Percentiles rank a stretch among this genome's conserved stretches.
Conservation (phyloP, 2,113 vertebrate species). For the Callipepla californica region DNA sequence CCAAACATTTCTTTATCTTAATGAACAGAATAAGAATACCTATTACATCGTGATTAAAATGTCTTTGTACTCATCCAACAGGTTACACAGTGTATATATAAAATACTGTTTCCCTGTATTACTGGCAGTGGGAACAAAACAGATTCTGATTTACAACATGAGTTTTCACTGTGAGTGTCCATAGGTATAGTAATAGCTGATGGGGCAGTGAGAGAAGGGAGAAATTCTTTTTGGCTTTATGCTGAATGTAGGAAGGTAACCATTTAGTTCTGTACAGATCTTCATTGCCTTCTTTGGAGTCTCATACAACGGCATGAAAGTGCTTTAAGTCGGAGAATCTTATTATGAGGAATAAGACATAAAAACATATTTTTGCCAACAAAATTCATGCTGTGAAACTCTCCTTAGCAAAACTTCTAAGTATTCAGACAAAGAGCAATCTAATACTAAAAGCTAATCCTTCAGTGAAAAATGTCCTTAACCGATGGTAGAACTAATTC, state of each 20-base stretch:
- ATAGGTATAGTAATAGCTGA: neutral
- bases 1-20: constrained; percentile 80
- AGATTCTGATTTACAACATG: constrained; percentile 36
- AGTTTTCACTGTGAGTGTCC: constrained; percentile 2
- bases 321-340: neutral
- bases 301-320: neutral
- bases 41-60: constrained; percentile 75
- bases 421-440: neutral
- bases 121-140: constrained; percentile 1
- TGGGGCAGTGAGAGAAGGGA: neutral
- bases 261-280: neutral
- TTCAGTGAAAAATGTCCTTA: neutral
- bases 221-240: neutral
- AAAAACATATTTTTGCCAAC: neutral
- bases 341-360: neutral
- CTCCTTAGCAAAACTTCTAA: neutral
- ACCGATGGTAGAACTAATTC: neutral
- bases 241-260: neutral
- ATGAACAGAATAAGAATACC: constrained; percentile 74
- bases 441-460: neutral
- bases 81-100: constrained; percentile 33
- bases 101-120: constrained; percentile 30
- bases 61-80: constrained; percentile 56
- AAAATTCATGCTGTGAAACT: neutral
- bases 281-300: neutral